phyloP scores from a whole-genome alignment of 2,797 vertebrate species.

The Acrocephalus scirpaceus region DNA sequence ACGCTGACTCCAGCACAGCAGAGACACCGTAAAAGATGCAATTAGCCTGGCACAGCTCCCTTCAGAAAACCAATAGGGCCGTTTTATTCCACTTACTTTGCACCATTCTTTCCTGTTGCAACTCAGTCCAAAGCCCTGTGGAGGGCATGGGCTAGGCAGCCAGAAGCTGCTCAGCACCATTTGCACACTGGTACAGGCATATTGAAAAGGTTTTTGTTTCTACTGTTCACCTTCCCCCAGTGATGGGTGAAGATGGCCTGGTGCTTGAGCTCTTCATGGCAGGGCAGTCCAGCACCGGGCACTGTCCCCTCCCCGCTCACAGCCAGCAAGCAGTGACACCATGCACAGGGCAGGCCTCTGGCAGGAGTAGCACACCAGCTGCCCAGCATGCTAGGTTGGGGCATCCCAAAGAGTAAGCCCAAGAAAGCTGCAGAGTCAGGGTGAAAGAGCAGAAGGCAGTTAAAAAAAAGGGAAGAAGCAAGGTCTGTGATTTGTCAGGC shows the following conservation, averaged over 20 bases:
- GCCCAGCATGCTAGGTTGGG: accelerated
- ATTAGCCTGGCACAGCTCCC: not conserved
- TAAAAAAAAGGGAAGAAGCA: not conserved
- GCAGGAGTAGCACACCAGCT: accelerated
- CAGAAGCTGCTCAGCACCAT: not conserved
- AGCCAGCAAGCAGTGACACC: not conserved
- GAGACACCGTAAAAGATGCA: not conserved
- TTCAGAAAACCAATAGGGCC: not conserved
- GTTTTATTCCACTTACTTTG: not conserved
- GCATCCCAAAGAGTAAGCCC: accelerated
- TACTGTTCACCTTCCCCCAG: accelerated
- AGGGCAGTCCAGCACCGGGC: not conserved
- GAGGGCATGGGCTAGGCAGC: not conserved
- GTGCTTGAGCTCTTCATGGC: accelerated
- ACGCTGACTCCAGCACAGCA: not conserved
- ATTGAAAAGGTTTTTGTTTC: not conserved
- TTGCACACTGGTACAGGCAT: not conserved
- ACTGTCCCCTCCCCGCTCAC: not conserved
- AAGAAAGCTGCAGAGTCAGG: not conserved
- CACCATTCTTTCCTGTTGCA: not conserved
- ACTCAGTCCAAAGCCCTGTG: not conserved
- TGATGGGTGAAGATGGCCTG: accelerated
- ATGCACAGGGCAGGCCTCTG: accelerated
- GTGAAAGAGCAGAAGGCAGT: not conserved
- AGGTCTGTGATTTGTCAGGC: not conserved